Evolutionary conservation across 1,140 invertebrate genomes (phyloP), one percentile per base, ranked within the genome.

Genomic region (Halotydeus destructor): DNA sequence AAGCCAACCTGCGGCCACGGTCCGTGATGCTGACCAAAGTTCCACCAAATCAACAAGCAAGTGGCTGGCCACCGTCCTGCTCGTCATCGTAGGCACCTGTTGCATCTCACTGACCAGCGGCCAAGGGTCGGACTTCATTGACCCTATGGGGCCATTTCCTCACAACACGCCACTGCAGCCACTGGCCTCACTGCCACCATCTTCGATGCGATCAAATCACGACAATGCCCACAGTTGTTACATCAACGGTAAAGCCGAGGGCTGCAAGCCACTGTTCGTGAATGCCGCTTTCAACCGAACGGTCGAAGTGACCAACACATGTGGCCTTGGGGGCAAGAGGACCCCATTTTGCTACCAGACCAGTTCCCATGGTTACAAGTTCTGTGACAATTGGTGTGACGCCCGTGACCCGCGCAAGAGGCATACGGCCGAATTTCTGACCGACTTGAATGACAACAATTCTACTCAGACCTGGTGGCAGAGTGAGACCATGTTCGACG

Each of bases 401-500:
- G 66, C 53, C 44, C 55, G 55, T 14, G 44, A 54, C 1, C 69
- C 69, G 1, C 45, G 45, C 2, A 41, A 56, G 12, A 67, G 75
- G 36, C 81, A 88, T 61, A 72, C 75, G 3, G 69, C 78, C 1
- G 58, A 65, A n/a, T 86, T 70, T 56, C 64, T 97, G 36, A 94
- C 86, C 0, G 93, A 98, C 60, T 70, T 82, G 52, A 81, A 89
- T 49, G 76, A 76, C 45, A 73, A 78, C 46, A 75, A 83, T 32
- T n/a, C n/a, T n/a, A 81, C 86, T 55, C 74, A 75, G 46, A 94
- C 93, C 0, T 96, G 86, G 85, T 98, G 93, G 91, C 89, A 97
- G 56, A 93, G 85, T 2, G 82, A 93, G 54, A 96, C 93, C 0
- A 93, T 98, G 83, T 71, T 71, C 48, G 83, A 97, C 51, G 76